Conservation (phyloP, 2,113 vertebrate genomes). For the Desmodus rotundus region DNA sequence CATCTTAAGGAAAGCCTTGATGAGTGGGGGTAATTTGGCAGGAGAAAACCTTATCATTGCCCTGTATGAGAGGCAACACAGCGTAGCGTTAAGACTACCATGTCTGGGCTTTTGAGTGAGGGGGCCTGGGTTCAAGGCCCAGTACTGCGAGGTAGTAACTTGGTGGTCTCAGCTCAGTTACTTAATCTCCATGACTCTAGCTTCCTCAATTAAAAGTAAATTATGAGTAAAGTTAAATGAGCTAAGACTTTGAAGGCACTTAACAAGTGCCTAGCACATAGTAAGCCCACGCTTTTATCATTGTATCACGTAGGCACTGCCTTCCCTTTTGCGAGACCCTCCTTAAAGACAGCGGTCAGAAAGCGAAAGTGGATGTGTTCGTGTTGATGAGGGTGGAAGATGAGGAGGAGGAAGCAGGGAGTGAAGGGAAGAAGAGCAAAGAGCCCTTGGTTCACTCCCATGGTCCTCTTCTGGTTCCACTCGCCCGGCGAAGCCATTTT, state of each 20-base stretch:
- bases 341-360: background rate
- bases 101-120: background rate
- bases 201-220: background rate
- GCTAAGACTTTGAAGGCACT: background rate
- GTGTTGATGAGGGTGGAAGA: too few relatives aligned
- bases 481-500: background rate
- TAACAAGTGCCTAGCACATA: too few relatives aligned
- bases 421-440: background rate
- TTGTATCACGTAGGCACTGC: background rate
- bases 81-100: background rate
- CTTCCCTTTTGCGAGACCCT: background rate
- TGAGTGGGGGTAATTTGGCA: background rate
- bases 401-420: background rate
- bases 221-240: background rate
- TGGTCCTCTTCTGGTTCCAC: background rate
- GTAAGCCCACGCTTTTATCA: background rate
- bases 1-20: background rate
- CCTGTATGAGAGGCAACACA: fast-evolving
- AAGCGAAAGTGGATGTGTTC: background rate
- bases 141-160: background rate
- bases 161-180: background rate
- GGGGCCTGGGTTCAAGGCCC: background rate
- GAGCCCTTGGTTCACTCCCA: background rate
- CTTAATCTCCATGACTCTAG: background rate
- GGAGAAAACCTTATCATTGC: background rate